A percentile compares a stretch with the other conserved stretches of the same genome.
These are phyloP conservation scores for Aphidius ervi DNA, from an alignment of 1,140 invertebrate genomes.

Conservation along the genomic window DNA sequence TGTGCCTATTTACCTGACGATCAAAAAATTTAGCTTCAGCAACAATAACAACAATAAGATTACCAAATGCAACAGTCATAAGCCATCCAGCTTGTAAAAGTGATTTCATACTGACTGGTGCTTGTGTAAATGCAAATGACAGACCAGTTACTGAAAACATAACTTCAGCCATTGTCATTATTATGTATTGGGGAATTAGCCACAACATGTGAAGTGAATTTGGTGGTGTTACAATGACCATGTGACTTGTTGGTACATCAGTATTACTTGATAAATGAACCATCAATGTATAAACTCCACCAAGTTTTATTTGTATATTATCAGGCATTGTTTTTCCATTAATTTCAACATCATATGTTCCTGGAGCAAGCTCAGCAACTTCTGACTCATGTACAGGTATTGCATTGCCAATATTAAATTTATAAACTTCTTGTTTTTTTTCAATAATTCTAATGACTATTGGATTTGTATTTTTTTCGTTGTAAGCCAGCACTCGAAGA, in stretches of 20 bases:
- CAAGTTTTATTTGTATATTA: slow-evolving; percentile 47
- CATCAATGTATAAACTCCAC: slow-evolving; percentile 59
- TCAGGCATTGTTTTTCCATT: slow-evolving; percentile 31
- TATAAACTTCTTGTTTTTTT: slow-evolving; percentile 7
- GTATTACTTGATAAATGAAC: slow-evolving; percentile 37
- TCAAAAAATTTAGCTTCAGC: slow-evolving; percentile 65
- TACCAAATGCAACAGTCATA: slow-evolving; percentile 85
- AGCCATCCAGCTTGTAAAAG: slow-evolving; percentile 87
- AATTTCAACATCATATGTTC: slow-evolving; percentile 43
- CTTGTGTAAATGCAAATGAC: slow-evolving; percentile 88
- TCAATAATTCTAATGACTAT: slow-evolving; percentile 3
- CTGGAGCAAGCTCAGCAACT: slow-evolving; percentile 44
- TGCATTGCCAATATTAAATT: slow-evolving; percentile 11
- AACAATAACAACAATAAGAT: slow-evolving; percentile 84
- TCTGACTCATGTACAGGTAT: slow-evolving; percentile 21
- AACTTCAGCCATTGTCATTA: slow-evolving; percentile 80
- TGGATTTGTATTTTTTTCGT: background rate
- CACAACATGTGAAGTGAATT: slow-evolving; percentile 77
- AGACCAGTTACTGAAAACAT: slow-evolving; percentile 89
- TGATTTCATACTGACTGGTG: slow-evolving; percentile 89
- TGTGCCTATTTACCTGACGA: slow-evolving; percentile 56
- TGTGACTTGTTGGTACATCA: slow-evolving; percentile 25
- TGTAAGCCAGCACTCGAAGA: slow-evolving; percentile 31
- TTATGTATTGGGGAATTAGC: slow-evolving; percentile 81
- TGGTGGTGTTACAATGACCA: slow-evolving; percentile 57